Conservation (phyloP, 2,113 vertebrate species). For the Colinus virginianus region DNA sequence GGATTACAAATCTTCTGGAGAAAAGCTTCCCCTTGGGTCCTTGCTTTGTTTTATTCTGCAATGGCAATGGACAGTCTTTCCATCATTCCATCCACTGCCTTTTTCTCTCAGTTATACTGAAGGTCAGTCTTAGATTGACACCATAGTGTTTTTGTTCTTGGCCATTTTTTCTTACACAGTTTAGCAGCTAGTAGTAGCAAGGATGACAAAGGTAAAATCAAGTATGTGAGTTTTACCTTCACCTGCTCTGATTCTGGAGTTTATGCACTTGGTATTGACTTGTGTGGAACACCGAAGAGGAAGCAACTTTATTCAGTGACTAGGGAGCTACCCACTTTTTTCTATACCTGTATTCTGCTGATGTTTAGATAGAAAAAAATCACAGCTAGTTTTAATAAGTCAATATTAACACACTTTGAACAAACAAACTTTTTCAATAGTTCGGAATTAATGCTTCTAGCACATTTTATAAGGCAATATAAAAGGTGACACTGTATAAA, state of each 20-base stretch:
- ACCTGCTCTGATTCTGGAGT: neutral
- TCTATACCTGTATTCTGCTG: neutral
- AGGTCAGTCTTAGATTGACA: constrained; percentile 12
- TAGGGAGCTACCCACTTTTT: neutral
- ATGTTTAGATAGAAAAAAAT: neutral
- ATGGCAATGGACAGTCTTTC: constrained; percentile 18
- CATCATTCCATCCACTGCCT: neutral
- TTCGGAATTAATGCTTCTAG: neutral
- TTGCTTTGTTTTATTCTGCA: constrained; percentile 18
- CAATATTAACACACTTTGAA: neutral
- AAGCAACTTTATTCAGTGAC: neutral
- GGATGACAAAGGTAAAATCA: neutral
- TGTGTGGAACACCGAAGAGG: neutral
- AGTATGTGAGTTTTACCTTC: neutral
- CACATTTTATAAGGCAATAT: neutral
- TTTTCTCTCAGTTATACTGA: neutral
- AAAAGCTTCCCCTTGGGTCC: neutral
- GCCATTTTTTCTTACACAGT: neutral
- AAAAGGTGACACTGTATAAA: neutral
- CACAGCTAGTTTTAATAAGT: neutral
- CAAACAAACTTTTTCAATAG: neutral
- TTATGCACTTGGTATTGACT: neutral
- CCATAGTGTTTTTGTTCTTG: neutral
- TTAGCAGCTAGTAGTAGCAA: neutral
- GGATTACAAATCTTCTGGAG: neutral